Evolutionary conservation across 1,140 invertebrate genomes (phyloP), one percentile per base, ranked within the genome.

Genomic region (Asobara japonica): DNA sequence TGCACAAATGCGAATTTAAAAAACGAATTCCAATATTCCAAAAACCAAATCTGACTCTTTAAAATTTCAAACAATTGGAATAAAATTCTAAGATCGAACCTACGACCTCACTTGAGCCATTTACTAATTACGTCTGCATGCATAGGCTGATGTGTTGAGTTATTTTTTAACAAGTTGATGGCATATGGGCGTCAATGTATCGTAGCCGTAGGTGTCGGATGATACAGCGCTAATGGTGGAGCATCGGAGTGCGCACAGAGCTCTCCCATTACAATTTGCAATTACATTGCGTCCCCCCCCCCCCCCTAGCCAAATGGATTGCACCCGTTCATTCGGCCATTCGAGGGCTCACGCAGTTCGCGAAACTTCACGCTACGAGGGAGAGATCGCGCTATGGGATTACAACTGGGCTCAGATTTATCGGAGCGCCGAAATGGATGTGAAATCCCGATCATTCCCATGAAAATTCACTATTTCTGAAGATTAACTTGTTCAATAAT

Each of bases 261-360:
- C 51, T 56, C 74, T 75, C 73, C 84, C 79, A 82, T 85, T 85
- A 84, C 84, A 79, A 84, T 85, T 84, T 80, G 81, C 83, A 85
- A 85, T 86, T 85, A 86, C 74, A 75, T 81, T 82, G 83, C 82
- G 80, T 84, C 84, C 83, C 79, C 68, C 77, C 73, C 10, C 84
- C 83, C 79, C 71, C 67, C 77, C 72, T 10, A 56, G 76, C 76
- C 78, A 84, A 86, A 85, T 84, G 79, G 79, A 82, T 83, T 79
- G 84, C 67, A 67, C 79, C n/a, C 38, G 48, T 64, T 38, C 65
- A 65, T 36, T 65, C n/a, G 20, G 31, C 38, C 27, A 31, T 38
- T 22, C 61, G 60, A 16, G 71, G 68, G 67, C 41, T 67, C 68
- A 41, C 65, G 65, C 70, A 70, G 20, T 66, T 62, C 64, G 61